Conservation (phyloP, 2,797 vertebrate species). For the Microctenopoma stevenorrisi region DNA sequence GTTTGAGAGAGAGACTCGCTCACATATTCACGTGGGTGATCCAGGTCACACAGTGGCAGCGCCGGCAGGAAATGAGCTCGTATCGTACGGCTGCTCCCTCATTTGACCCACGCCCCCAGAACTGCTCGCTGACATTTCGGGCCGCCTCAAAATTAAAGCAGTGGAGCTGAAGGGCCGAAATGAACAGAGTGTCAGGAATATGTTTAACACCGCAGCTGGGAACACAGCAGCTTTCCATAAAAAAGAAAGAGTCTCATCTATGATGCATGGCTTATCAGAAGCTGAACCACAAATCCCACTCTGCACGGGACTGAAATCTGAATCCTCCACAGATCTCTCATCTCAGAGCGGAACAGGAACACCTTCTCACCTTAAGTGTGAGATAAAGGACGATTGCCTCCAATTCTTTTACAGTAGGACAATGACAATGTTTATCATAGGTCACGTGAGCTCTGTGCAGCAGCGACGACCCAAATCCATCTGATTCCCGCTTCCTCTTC, state of each 20-base stretch:
- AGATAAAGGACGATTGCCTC: not conserved
- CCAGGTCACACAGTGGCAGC: not conserved
- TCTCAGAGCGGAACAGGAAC: too few species aligned
- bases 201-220: conserved; percentile 17
- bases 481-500: conserved; percentile 39
- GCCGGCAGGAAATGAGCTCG: conserved; percentile 52
- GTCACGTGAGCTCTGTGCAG: conserved; percentile 10
- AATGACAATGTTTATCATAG: too few species aligned
- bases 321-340: too few species aligned
- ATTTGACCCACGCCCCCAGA: conserved; percentile 25
- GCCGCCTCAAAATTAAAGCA: conserved; percentile 1
- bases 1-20: not conserved
- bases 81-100: conserved; percentile 4
- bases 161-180: not conserved
- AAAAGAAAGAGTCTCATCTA: conserved; percentile 33
- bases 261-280: conserved; percentile 24
- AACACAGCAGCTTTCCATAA: conserved; percentile 6
- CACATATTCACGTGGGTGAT: not conserved
- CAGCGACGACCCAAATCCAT: conserved; percentile 57
- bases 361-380: too few species aligned
- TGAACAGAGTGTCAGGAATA: conserved; percentile 24
- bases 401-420: not conserved
- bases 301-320: not conserved
- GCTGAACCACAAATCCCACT: conserved; percentile 16
- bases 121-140: conserved; percentile 1